Base-by-base conservation (phyloP, 64 coral and sea anemone genomes). In the Pocillopora verrucosa region DNA sequence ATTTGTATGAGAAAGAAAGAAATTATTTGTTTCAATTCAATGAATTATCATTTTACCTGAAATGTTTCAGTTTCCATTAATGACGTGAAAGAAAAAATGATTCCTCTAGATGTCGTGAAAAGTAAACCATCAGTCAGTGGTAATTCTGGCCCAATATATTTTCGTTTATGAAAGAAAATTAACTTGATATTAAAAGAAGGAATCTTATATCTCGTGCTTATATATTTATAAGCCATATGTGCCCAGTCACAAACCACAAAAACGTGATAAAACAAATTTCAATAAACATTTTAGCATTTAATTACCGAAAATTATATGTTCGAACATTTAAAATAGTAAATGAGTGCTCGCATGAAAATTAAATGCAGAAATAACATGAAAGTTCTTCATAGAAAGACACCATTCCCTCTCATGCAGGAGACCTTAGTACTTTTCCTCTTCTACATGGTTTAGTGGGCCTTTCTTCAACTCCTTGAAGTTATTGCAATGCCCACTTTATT, bases 91-190 rank as follows among this genome's bases (percentile, higher is more conserved):
- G 10, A 16, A 22, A 9, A 68, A 17, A 68, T 17, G 19, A 68
- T 17, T 68, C 15, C 65, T 68, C 24, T 68, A 22, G 65, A 68
- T 9, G 19, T 68, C 20, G 6, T 34, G 9, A 30, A 34, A 74
- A 74, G 24, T 11, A 74, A 17, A n/a, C 65, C 30, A 13, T 30
- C 72, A 34, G 1, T 36, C 35, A 74, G 35, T 36, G 25, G 10
- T 11, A 36, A 74, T 36, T 30, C 72, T 30, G 25, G 2, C 15
- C 30, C 30, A 15, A 74, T 34, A 30, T 15, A 74, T 11, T 1
- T 74, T 74, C 72, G 34, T 74, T 74, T 74, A 74, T 11, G n/a
- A 30, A 36, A 34, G 72, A n/a, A 74, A 74, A 74, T 74, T 35
- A 30, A 74, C 72, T 74, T 13, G 24, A 11, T 13, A 74, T 74